Evolutionary conservation across 2,797 vertebrate genomes (phyloP), one percentile per base, ranked within the genome.

Genomic region (Sorex maritimensis): DNA sequence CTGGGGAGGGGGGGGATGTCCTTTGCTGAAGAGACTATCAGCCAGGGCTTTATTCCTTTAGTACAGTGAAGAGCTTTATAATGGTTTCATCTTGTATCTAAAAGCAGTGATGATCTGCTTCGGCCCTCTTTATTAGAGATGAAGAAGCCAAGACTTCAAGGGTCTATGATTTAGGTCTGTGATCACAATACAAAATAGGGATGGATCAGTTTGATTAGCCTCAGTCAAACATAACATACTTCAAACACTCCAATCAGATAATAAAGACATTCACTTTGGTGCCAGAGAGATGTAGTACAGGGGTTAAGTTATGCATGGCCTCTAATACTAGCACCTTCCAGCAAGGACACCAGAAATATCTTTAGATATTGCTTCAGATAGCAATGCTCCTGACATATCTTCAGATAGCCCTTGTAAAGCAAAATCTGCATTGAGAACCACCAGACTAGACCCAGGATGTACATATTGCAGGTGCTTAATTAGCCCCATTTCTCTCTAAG

Each of bases 1-100:
- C 72, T 38, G 91, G 73, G 52, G 52, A 81, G 55, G 86, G 86
- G 65, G 55, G 86, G 86, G 65, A n/a, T 23, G 2, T 90, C n/a
- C 80, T 90, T 88, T 82, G n/a, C 94, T 86, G 67, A 87, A 74
- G 71, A 90, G 71, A 81, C 0, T 94, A 58, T 87, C 49, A 77
- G 3, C 30, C 74, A 77, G 49, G 7, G 1, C 55, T 93, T 92
- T 84, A 84, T 86, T 93, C 34, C 69, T 73, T 88, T 68, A 68
- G 7, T 17, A 3, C 71, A 30, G 58, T 65, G 81, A 63, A 91
- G 30, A 15, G 30, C 44, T 95, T 86, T 1, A 10, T 91, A 17
- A 55, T 6, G 15, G 5, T 85, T 95, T 30, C 52, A 10, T 34
- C 71, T 80, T 95, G 65, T 82, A 34, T 90, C 58, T 92, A 19